These are phyloP conservation scores for Euura saliciscinereae DNA, from an alignment of 1,140 invertebrate species.

Conservation along the genomic window DNA sequence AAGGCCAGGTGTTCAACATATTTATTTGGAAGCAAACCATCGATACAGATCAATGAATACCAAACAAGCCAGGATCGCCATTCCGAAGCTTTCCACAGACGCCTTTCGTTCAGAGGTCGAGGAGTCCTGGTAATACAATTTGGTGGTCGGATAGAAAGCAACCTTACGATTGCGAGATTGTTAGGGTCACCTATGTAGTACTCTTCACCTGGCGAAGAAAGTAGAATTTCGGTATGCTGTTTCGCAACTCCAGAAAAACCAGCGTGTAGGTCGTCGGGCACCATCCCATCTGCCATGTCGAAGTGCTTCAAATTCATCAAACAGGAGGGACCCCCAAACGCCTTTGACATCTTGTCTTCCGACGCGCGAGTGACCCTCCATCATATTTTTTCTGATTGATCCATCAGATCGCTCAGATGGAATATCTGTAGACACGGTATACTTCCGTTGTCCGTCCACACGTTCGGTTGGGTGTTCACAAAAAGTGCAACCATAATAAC, in stretches of 20 bases:
- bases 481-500: no score
- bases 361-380: background rate
- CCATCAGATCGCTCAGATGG: constrained; percentile 11
- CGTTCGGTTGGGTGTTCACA: no score
- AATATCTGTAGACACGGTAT: background rate
- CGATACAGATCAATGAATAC: constrained; percentile 22
- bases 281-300: constrained; percentile 26
- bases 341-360: constrained; percentile 17
- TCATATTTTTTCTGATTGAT: constrained; percentile 22
- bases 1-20: constrained; percentile 25
- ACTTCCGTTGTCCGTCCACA: background rate
- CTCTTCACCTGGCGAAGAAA: constrained; percentile 9
- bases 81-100: constrained; percentile 28
- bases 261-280: constrained; percentile 28
- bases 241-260: constrained; percentile 23
- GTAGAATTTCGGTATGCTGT: constrained; percentile 17
- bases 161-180: constrained; percentile 9
- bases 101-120: background rate
- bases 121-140: constrained; percentile 10
- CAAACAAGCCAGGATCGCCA: constrained; percentile 26
- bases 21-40: constrained; percentile 13
- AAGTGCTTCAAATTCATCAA: constrained; percentile 26
- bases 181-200: constrained; percentile 20
- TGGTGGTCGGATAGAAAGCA: constrained; percentile 20
- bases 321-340: constrained; percentile 23